Evolutionary conservation across 2,888 invertebrate species (phyloP).

Genomic region (Dicyrtoma fusca): DNA sequence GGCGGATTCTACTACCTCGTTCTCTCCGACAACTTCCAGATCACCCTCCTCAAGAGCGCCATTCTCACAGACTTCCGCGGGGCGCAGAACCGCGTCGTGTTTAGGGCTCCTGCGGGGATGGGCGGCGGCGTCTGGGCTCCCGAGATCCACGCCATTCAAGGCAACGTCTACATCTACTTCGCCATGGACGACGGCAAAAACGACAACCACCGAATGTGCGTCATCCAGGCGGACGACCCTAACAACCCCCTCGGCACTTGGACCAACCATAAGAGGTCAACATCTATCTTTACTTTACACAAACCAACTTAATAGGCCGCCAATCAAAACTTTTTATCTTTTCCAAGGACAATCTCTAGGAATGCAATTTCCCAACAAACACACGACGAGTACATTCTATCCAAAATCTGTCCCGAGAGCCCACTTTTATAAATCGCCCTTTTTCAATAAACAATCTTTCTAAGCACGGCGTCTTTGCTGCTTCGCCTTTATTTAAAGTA

Average conservation of each 20-base stretch:
- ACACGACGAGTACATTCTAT: background rate
- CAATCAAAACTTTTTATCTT: too few species aligned
- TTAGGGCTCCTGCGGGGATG: slow-evolving; percentile 40
- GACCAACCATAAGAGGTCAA: slow-evolving; percentile 38
- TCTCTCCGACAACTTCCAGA: slow-evolving; percentile 12
- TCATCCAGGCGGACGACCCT: slow-evolving; percentile 44
- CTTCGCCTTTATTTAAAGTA: too few species aligned
- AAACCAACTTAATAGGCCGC: too few species aligned
- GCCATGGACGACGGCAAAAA: slow-evolving; percentile 51
- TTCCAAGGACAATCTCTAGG: too few species aligned
- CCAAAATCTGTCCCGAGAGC: too few species aligned
- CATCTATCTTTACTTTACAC: background rate
- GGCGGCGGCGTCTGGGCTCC: slow-evolving; percentile 50
- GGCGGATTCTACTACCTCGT: slow-evolving; percentile 26
- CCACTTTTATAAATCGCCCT: too few species aligned
- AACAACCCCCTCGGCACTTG: slow-evolving; percentile 48
- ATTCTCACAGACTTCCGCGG: slow-evolving; percentile 48
- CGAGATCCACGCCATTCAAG: slow-evolving; percentile 45
- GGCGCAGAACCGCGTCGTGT: slow-evolving; percentile 43
- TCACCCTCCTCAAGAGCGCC: slow-evolving; percentile 35
- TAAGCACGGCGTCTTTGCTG: too few species aligned
- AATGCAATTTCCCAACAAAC: background rate
- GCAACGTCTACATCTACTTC: slow-evolving; percentile 52
- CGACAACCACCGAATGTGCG: slow-evolving; percentile 53
- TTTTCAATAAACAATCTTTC: too few species aligned